A percentile compares a stretch with the other conserved stretches of the same genome.
phyloP scores from a whole-genome alignment of 2,888 invertebrate genomes.

The Eucera pruinosa region DNA sequence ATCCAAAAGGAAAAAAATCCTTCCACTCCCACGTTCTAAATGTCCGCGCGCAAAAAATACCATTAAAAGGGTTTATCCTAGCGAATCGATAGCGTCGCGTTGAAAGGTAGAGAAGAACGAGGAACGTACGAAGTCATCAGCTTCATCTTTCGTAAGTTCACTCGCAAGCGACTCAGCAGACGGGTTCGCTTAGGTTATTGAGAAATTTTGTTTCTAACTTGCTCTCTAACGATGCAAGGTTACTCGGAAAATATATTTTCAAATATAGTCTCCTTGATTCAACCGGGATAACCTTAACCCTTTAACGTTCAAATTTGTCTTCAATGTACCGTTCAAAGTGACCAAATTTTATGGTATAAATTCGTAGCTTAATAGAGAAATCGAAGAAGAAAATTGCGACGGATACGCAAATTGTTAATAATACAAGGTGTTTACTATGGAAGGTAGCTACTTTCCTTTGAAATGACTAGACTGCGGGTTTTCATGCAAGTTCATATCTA shows the following conservation, averaged over 20 bases:
- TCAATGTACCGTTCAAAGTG: too few species aligned
- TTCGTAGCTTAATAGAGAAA: too few species aligned
- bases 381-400: too few species aligned
- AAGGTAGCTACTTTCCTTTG: too few species aligned
- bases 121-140: slow-evolving; percentile 12
- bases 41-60: background rate
- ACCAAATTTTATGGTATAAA: too few species aligned
- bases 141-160: slow-evolving; percentile 15
- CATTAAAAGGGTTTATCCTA: slow-evolving; percentile 15
- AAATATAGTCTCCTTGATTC: background rate
- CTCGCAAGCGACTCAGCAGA: background rate
- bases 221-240: background rate
- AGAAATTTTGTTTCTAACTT: slow-evolving; percentile 39
- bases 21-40: background rate
- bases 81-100: slow-evolving; percentile 28
- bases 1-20: background rate
- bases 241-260: background rate
- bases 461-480: too few species aligned
- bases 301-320: too few species aligned
- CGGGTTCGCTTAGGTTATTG: slow-evolving; percentile 38
- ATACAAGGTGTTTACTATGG: too few species aligned
- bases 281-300: slow-evolving; percentile 1
- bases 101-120: background rate
- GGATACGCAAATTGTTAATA: too few species aligned
- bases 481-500: too few species aligned